Base-by-base conservation (phyloP, 1,140 invertebrate species). In the Eupeodes corollae region DNA sequence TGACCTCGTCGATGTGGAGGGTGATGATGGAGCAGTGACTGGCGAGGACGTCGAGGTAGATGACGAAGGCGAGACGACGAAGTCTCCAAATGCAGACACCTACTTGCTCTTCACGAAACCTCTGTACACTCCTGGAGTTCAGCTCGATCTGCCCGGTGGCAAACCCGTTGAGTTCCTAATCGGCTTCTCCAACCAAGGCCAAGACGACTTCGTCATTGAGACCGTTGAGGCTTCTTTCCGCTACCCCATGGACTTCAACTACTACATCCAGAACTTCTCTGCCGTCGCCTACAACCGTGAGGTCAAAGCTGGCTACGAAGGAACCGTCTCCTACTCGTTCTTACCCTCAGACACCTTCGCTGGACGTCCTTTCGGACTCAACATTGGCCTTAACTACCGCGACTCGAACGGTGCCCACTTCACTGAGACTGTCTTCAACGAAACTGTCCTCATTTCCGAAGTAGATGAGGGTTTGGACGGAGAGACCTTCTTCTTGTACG, bases 251-350 rank as follows among this genome's bases (percentile, higher is more conserved):
- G 96, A 99, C 69, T 98, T 92, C 73, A 92, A 84, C 54, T 99
- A 94, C 68, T 90, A 93, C 66, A 95, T 99, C 57, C 95, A 98
- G 70, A 98, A 98, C 73, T 98, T 98, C 73, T 91, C 92, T 1
- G 83, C 88, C 1, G 76, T 93, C 56, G 77, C 81, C n/a, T 97
- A 91, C 69, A 86, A 93, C 56, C 80, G 82, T 58, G 75, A 86
- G 58, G 90, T 99, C 0, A 87, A 90, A 57, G 86, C 94, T 0
- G 82, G 83, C 44, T 82, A 94, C 56, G 91, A 99, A 73, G 91
- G 91, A 13, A 96, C 96, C 0, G 80, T 99, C 48, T 84, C 86
- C 41, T 99, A 99, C 69, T 88, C 87, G 5, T 98, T 99, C 65
- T 78, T 92, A 46, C 91, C 95, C 18, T 89, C 89, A 53, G 96